Evolutionary conservation across 1,140 invertebrate genomes (phyloP).

Genomic region (Drosophila mojavensis): DNA sequence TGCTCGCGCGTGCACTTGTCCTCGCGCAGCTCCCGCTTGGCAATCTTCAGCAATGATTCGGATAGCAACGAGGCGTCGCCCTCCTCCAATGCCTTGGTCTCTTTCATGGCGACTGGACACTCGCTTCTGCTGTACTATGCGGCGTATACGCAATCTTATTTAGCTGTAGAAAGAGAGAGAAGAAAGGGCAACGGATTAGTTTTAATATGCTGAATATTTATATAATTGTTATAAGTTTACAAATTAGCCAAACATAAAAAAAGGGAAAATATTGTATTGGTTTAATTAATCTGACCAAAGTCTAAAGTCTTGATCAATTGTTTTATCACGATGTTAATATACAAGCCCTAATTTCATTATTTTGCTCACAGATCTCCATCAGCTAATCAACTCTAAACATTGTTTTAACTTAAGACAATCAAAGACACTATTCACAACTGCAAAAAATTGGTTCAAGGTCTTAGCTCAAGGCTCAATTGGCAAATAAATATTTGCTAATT

Average conservation of each 20-base stretch:
- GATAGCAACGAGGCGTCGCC: slow-evolving; percentile 54
- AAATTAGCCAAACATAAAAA: no score
- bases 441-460: slow-evolving; percentile 67
- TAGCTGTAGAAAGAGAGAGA: background rate
- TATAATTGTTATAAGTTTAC: no score
- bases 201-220: no score
- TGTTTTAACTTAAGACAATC: slow-evolving; percentile 27
- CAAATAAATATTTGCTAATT: slow-evolving; percentile 83
- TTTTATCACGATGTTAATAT: no score
- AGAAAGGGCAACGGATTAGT: no score
- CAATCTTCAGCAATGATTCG: slow-evolving; percentile 85
- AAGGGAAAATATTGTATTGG: no score
- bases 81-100: slow-evolving; percentile 57
- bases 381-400: slow-evolving; percentile 16
- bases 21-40: slow-evolving; percentile 88
- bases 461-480: slow-evolving; percentile 66
- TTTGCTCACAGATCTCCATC: background rate
- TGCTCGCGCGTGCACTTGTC: slow-evolving; percentile 86
- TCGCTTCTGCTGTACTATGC: slow-evolving; percentile 1
- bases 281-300: no score
- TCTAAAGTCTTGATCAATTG: no score
- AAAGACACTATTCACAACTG: slow-evolving; percentile 22
- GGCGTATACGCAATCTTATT: slow-evolving; percentile 28
- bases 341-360: no score
- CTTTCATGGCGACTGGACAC: slow-evolving; percentile 48